These are phyloP conservation scores for Hemithea aestivaria DNA, from an alignment of 2,888 invertebrate genomes.

Conservation along the genomic window DNA sequence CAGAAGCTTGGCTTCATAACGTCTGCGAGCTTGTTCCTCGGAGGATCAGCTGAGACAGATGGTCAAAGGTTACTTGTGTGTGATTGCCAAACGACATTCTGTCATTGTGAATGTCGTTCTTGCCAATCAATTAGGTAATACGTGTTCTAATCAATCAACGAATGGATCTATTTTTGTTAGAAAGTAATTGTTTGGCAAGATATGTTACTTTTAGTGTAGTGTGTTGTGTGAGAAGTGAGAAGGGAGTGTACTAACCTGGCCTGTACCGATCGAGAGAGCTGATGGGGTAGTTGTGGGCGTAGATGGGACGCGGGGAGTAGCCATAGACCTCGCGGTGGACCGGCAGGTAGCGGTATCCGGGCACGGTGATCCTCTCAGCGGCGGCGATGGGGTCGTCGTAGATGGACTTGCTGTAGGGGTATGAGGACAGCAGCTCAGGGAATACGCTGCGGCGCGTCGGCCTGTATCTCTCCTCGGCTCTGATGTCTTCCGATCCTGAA, in stretches of 20 bases:
- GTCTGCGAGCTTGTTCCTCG: constrained; percentile 7
- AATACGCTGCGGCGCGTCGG: constrained; percentile 85
- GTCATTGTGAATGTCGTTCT: constrained; percentile 37
- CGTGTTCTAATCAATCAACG: constrained; percentile 31
- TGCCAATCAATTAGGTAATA: constrained; percentile 49
- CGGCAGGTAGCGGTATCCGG: constrained; percentile 94
- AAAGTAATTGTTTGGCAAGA: constrained; percentile 34
- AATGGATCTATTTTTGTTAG: constrained; percentile 33
- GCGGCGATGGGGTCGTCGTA: constrained; percentile 90
- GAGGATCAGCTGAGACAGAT: constrained; percentile 13
- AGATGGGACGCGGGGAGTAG: constrained; percentile 92
- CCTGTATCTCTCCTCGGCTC: constrained; percentile 90
- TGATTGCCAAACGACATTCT: constrained; percentile 39
- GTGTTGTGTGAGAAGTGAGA: constrained; percentile 8
- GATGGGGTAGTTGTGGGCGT: constrained; percentile 88
- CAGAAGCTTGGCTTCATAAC: constrained; percentile 4
- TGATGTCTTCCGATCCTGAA: constrained; percentile 94
- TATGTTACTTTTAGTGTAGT: constrained; percentile 35
- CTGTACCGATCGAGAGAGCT: constrained; percentile 86
- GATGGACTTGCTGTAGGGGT: constrained; percentile 91
- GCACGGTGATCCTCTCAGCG: constrained; percentile 90
- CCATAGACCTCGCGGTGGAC: constrained; percentile 94
- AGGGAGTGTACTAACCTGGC: constrained; percentile 85
- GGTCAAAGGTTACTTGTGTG: constrained; percentile 31
- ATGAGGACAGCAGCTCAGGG: constrained; percentile 85